phyloP scores from a whole-genome alignment of 2,797 vertebrate species.

The Sebastiscus tertius region DNA sequence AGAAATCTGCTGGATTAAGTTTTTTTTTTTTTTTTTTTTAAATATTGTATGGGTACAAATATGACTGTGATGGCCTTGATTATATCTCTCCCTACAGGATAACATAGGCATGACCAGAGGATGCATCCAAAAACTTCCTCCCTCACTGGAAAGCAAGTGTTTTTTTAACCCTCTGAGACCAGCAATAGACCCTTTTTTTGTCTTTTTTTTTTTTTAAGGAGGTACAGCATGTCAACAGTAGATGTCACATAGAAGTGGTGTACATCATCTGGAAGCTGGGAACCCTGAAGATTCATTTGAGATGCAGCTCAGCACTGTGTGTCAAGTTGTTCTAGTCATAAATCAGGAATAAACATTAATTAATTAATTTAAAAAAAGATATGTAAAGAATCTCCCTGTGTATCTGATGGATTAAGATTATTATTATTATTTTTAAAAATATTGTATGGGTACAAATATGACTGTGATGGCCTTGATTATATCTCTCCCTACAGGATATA shows the following conservation, averaged over 20 bases:
- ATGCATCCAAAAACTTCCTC: background rate
- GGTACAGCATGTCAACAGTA: no score
- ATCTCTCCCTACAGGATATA: slow-evolving; percentile 63
- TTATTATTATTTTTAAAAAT: background rate
- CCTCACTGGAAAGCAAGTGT: no score
- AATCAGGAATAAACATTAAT: no score
- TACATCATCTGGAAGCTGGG: no score
- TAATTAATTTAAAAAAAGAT: no score
- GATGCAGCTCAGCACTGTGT: no score
- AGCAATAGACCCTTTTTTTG: slow-evolving; percentile 1
- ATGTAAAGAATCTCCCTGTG: no score
- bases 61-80: slow-evolving; percentile 16
- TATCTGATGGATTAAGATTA: background rate
- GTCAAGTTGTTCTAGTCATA: no score
- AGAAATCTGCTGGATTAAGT: fast-evolving
- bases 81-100: slow-evolving; percentile 65
- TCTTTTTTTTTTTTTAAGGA: no score
- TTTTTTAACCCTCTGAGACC: slow-evolving; percentile 14
- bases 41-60: background rate
- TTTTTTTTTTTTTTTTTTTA: background rate
- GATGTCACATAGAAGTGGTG: no score
- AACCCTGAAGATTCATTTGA: no score
- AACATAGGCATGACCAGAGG: slow-evolving; percentile 21
- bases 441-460: background rate
- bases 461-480: slow-evolving; percentile 32